These are phyloP conservation scores for Salvelinus namaycush DNA, from an alignment of 2,113 vertebrate species.

Conservation along the genomic window DNA sequence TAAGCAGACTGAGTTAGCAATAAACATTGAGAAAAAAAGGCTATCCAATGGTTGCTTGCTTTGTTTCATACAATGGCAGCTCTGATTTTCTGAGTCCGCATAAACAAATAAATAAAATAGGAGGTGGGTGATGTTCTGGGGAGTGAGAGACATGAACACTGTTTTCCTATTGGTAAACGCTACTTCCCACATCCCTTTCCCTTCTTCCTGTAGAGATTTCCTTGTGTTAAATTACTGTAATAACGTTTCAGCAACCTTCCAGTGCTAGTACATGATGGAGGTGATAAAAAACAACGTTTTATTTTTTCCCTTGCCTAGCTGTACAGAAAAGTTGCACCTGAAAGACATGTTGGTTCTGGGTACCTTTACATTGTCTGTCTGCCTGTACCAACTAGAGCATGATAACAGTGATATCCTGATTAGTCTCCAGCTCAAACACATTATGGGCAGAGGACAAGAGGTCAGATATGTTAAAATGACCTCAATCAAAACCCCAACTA, in stretches of 20 bases:
- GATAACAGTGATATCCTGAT: neutral
- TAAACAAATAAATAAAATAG: conserved; percentile 49
- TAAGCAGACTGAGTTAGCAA: conserved; percentile 44
- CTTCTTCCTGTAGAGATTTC: conserved; percentile 56
- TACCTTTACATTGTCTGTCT: neutral
- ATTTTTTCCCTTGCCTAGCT: too few relatives aligned
- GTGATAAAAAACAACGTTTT: neutral
- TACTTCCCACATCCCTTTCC: conserved; percentile 55
- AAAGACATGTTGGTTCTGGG: neutral
- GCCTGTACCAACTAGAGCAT: neutral
- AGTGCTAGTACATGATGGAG: conserved; percentile 38
- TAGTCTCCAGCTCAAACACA: neutral
- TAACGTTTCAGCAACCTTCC: conserved; percentile 45
- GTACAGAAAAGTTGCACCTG: neutral
- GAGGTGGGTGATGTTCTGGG: conserved; percentile 38
- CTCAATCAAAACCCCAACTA: neutral
- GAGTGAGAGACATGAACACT: conserved; percentile 58
- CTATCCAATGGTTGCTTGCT: conserved; percentile 50
- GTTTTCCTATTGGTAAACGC: conserved; percentile 52
- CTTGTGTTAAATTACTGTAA: conserved; percentile 54
- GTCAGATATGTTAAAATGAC: neutral
- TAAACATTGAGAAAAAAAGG: conserved; percentile 31
- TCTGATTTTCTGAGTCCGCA: conserved; percentile 44
- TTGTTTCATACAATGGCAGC: conserved; percentile 54
- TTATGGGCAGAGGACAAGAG: neutral